Evolutionary conservation across 1,140 invertebrate species (phyloP).

Genomic region (Aplysia californica): DNA sequence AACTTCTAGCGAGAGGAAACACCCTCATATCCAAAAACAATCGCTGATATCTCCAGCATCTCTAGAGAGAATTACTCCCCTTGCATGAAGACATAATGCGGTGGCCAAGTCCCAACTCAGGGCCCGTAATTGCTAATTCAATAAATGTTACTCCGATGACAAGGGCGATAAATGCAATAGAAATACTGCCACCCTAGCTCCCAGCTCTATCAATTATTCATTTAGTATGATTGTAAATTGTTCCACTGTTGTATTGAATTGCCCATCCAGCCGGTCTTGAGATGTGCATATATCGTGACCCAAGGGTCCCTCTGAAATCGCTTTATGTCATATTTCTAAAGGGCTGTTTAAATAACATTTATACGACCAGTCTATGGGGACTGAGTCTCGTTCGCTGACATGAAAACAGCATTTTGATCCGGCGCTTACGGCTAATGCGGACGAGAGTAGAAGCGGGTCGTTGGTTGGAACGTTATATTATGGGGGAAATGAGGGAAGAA

Average conservation of each 20-base stretch:
- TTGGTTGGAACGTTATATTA: no score
- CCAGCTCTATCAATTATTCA: constrained; percentile 21
- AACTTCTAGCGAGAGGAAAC: no score
- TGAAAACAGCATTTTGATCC: constrained; percentile 6
- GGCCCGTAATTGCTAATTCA: constrained; percentile 22
- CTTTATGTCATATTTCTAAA: background rate
- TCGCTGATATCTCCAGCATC: no score
- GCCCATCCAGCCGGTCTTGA: background rate
- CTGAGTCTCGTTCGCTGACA: background rate
- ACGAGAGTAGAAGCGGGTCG: no score
- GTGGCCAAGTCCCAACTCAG: background rate
- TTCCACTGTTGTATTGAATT: background rate
- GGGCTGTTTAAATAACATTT: constrained; percentile 14
- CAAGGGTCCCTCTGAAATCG: background rate
- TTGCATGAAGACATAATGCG: no score
- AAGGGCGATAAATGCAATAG: constrained; percentile 17
- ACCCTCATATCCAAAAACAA: no score
- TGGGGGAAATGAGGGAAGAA: no score
- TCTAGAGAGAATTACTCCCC: no score
- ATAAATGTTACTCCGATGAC: constrained; percentile 20
- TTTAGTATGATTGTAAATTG: constrained; percentile 9
- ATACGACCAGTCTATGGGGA: background rate
- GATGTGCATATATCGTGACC: background rate
- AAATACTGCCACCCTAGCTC: background rate
- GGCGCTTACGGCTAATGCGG: no score